A percentile compares a stretch with the other conserved stretches of the same genome.
These are phyloP conservation scores for Oryzias curvinotus DNA, from an alignment of 2,113 vertebrate species.

Conservation along the genomic window DNA sequence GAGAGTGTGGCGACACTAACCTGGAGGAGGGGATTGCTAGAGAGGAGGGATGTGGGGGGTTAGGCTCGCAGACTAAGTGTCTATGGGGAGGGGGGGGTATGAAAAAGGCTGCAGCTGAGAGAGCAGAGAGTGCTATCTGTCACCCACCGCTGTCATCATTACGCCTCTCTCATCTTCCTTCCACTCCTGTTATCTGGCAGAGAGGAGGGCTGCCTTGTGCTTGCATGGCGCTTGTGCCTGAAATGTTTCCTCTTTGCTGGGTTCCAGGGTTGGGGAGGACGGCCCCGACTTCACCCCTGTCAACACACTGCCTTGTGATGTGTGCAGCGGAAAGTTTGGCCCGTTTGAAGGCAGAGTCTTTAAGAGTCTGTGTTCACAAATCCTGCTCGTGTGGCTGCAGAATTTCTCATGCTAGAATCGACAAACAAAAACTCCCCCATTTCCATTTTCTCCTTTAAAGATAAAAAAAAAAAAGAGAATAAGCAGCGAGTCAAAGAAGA, in stretches of 20 bases:
- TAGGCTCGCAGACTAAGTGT: slow-evolving; percentile 43
- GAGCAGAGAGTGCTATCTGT: slow-evolving; percentile 38
- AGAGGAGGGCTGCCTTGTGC: slow-evolving; percentile 49
- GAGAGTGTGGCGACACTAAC: slow-evolving; percentile 10
- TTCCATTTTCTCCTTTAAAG: slow-evolving; percentile 18
- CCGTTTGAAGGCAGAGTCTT: slow-evolving; percentile 3
- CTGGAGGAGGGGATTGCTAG: slow-evolving; percentile 26
- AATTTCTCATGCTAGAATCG: slow-evolving; percentile 20
- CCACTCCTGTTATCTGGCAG: slow-evolving; percentile 45
- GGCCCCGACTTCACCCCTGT: slow-evolving; percentile 49
- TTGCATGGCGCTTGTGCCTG: slow-evolving; percentile 29
- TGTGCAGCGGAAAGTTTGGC: slow-evolving; percentile 28
- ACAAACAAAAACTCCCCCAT: slow-evolving; percentile 35
- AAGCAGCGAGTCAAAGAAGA: slow-evolving; percentile 31
- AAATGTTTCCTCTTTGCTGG: slow-evolving; percentile 41
- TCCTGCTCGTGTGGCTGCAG: slow-evolving; percentile 18
- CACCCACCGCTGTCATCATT: slow-evolving; percentile 35
- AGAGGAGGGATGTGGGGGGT: slow-evolving; percentile 1
- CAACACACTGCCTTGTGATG: slow-evolving; percentile 32
- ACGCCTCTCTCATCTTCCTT: slow-evolving; percentile 48
- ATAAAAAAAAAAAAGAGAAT: slow-evolving; percentile 1
- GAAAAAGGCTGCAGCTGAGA: slow-evolving; percentile 44
- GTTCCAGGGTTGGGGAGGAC: slow-evolving; percentile 42
- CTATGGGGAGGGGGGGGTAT: slow-evolving; percentile 20
- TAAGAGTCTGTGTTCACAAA: slow-evolving; percentile 39